Conservation (phyloP, 2,113 vertebrate genomes). For the Neotragus moschatus region DNA sequence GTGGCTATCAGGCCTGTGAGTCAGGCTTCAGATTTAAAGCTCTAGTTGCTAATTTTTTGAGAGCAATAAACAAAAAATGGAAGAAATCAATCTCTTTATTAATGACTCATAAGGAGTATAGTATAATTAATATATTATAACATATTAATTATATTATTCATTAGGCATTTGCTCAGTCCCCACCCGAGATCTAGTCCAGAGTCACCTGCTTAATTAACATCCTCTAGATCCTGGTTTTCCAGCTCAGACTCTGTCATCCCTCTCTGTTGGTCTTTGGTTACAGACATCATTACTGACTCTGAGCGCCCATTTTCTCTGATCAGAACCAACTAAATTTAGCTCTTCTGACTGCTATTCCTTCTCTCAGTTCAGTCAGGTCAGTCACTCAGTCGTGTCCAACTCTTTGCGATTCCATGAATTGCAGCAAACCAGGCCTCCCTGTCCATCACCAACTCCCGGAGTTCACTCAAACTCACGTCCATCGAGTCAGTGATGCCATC, state of each 20-base stretch:
- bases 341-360: neutral
- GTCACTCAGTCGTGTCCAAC: too few species aligned
- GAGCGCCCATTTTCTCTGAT: neutral
- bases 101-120: neutral
- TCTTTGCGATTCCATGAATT: too few species aligned
- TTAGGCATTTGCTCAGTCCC: constrained; percentile 15
- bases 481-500: too few species aligned
- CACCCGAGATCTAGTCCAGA: constrained; percentile 58
- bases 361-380: too few species aligned
- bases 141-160: neutral
- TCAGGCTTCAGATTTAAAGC: constrained; percentile 34
- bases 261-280: neutral
- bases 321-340: neutral
- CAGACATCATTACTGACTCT: neutral
- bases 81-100: neutral
- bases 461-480: too few species aligned
- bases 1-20: constrained; percentile 62
- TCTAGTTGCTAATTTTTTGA: neutral
- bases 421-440: too few species aligned
- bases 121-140: neutral
- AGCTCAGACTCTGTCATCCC: constrained; percentile 47
- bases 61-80: neutral
- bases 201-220: constrained; percentile 74
- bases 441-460: too few species aligned
- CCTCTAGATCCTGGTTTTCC: constrained; percentile 69